Conservation (phyloP, 2,113 vertebrate species). For the Micromys minutus region DNA sequence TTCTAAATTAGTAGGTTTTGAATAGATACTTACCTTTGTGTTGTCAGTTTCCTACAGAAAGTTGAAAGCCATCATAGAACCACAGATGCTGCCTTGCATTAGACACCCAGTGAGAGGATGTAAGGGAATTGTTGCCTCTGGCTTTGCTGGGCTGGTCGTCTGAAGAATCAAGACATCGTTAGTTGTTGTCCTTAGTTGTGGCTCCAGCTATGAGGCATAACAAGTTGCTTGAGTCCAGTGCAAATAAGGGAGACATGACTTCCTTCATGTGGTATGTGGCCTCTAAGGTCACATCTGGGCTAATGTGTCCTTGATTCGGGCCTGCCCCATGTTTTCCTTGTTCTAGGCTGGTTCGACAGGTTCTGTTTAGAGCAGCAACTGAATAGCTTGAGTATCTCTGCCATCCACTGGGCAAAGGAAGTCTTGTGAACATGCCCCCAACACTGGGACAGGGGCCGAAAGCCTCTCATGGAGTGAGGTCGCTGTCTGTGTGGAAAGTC, state of each 20-base stretch:
- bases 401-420: neutral
- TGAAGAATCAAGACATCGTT: neutral
- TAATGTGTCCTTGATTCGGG: neutral
- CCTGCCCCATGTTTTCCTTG: neutral
- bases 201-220: neutral
- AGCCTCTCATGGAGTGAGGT: neutral
- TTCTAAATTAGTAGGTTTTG: neutral
- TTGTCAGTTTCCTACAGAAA: neutral
- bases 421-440: neutral
- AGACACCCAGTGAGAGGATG: neutral
- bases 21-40: conserved; percentile 38
- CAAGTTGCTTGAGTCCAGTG: neutral
- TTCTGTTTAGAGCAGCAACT: neutral
- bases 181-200: neutral
- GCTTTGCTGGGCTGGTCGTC: neutral
- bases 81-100: neutral
- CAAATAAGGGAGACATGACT: neutral
- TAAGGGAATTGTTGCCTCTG: neutral
- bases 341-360: neutral
- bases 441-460: neutral
- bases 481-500: neutral
- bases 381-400: neutral
- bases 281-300: neutral
- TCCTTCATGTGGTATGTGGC: no score
- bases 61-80: neutral